Evolutionary conservation across 2,113 vertebrate genomes (phyloP).

Genomic region (Perca fluviatilis): DNA sequence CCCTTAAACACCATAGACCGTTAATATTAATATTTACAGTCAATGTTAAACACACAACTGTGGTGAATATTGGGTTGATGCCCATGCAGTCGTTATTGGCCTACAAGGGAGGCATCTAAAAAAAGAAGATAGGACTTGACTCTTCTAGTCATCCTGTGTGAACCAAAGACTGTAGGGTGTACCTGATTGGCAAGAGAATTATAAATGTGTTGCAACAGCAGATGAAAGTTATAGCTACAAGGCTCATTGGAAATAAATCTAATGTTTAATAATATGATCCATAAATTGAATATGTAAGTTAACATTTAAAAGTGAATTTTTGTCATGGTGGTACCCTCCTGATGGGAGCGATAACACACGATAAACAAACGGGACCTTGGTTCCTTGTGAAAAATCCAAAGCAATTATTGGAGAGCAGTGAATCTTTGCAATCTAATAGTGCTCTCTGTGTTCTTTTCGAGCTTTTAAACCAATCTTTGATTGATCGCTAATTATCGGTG

Average conservation of each 20-base stretch:
- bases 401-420: conserved; percentile 81
- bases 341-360: conserved; percentile 26
- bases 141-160: too few relatives aligned
- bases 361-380: conserved; percentile 54
- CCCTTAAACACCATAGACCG: too few relatives aligned
- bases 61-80: too few relatives aligned
- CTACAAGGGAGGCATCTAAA: too few relatives aligned
- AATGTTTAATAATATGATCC: not conserved
- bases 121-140: too few relatives aligned
- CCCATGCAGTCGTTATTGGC: too few relatives aligned
- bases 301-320: not conserved
- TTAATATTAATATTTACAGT: too few relatives aligned
- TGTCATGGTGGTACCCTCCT: not conserved
- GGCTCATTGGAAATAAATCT: not conserved
- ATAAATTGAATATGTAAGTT: not conserved
- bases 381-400: conserved; percentile 59
- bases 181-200: not conserved
- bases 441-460: conserved; percentile 81
- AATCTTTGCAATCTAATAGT: conserved; percentile 82
- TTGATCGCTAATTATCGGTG: conserved; percentile 85
- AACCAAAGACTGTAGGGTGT: too few relatives aligned
- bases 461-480: conserved; percentile 84
- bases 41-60: too few relatives aligned
- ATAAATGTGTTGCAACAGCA: not conserved
- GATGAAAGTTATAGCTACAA: not conserved